Evolutionary conservation across 2,888 invertebrate species (phyloP).

Genomic region (Metellina segmentata): DNA sequence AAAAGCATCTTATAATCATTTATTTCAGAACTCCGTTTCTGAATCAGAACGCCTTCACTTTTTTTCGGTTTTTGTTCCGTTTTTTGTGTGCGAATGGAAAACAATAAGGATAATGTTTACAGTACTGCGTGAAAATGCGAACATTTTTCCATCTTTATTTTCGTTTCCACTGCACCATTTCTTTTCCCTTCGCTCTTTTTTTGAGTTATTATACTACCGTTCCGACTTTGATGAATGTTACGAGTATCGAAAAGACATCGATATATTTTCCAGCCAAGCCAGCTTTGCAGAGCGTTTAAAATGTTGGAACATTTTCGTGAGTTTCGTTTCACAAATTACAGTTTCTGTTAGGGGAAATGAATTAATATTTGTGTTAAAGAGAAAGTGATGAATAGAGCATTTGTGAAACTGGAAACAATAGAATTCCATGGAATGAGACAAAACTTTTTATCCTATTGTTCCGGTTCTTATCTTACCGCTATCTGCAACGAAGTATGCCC

Average conservation of each 20-base stretch:
- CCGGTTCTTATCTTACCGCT: not conserved
- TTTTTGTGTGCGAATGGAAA: not conserved
- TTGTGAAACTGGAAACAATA: conserved; percentile 46
- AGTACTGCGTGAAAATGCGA: conserved; percentile 39
- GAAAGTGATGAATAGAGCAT: conserved; percentile 37
- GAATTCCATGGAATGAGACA: not conserved
- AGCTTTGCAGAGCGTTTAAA: not conserved
- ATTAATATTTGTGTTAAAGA: conserved; percentile 51
- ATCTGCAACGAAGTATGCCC: not conserved
- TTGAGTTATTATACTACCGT: conserved; percentile 23
- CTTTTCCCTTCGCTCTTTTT: not conserved
- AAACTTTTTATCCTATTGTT: not conserved
- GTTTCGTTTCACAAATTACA: conserved; percentile 41
- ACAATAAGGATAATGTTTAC: conserved; percentile 65
- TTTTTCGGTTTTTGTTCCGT: not conserved
- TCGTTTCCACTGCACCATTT: not conserved
- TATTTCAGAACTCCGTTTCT: conserved; percentile 40
- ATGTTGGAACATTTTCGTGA: conserved; percentile 12
- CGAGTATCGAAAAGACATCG: not conserved
- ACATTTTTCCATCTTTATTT: conserved; percentile 27
- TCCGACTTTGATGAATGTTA: conserved; percentile 41
- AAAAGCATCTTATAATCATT: conserved; percentile 63
- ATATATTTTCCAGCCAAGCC: conserved; percentile 1
- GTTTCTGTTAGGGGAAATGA: conserved; percentile 45
- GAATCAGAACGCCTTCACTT: not conserved